These are phyloP conservation scores for Drosophila orosa DNA, from an alignment of 1,140 invertebrate species.

Conservation along the genomic window DNA sequence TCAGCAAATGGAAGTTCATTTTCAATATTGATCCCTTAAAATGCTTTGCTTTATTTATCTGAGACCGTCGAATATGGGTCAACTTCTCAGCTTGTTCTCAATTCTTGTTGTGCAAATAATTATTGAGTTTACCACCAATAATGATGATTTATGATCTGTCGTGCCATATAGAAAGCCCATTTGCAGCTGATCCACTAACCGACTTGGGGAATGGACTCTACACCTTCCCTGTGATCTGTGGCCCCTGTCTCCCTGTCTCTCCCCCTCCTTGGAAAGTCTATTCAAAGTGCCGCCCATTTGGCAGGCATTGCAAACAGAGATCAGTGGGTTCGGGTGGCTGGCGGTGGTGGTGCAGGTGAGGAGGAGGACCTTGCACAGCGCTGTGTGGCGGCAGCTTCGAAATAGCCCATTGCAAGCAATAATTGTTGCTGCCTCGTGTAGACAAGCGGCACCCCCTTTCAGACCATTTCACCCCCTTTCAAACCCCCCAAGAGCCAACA, in stretches of 20 bases:
- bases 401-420: slow-evolving; percentile 78
- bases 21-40: not conserved
- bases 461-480: not conserved
- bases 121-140: slow-evolving; percentile 4
- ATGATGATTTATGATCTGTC: slow-evolving; percentile 42
- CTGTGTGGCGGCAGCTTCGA: slow-evolving; percentile 47
- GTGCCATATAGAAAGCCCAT: slow-evolving; percentile 18
- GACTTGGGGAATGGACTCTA: slow-evolving; percentile 19
- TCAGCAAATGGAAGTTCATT: not conserved
- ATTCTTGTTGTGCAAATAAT: not conserved
- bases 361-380: slow-evolving; percentile 35
- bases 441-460: slow-evolving; percentile 15
- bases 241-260: not conserved
- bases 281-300: slow-evolving; percentile 49
- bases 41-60: not conserved
- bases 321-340: slow-evolving; percentile 15
- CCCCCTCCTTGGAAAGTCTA: slow-evolving; percentile 17
- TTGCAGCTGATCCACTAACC: slow-evolving; percentile 37
- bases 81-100: not conserved
- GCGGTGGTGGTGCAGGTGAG: slow-evolving; percentile 35
- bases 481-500: not conserved
- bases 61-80: slow-evolving; percentile 2
- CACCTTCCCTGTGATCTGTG: slow-evolving; percentile 30
- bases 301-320: slow-evolving; percentile 18
- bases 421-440: slow-evolving; percentile 71